phyloP scores from a whole-genome alignment of 2,797 vertebrate species.

The Tapera naevia region DNA sequence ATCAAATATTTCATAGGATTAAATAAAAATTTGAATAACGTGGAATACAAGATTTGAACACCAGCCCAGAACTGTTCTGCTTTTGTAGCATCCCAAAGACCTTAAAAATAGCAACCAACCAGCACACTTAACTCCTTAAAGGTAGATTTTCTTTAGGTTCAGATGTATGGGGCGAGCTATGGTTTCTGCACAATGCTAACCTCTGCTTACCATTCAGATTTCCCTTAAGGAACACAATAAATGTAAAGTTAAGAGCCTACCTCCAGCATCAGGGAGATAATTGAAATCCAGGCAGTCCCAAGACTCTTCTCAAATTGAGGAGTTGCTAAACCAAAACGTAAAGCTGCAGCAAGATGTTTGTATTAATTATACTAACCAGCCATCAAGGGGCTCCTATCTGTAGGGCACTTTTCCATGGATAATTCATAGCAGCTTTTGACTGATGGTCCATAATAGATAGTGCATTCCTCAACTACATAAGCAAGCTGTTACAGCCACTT shows the following conservation, averaged over 20 bases:
- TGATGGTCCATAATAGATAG: background rate
- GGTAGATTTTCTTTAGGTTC: background rate
- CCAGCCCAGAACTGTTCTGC: background rate
- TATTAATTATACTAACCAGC: conserved; percentile 63
- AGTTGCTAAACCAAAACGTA: conserved; percentile 51
- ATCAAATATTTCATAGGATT: background rate
- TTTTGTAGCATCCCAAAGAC: background rate
- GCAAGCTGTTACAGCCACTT: conserved; percentile 3
- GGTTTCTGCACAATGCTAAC: background rate
- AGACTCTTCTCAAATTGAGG: conserved; percentile 49
- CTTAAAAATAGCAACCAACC: background rate
- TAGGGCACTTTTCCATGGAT: conserved; percentile 38
- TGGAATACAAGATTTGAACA: background rate
- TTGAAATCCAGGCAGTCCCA: conserved; percentile 61
- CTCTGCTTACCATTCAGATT: background rate
- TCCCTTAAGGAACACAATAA: conserved; percentile 44
- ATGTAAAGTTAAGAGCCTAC: conserved; percentile 41
- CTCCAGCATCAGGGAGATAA: conserved; percentile 49
- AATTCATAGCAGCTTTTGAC: conserved; percentile 54
- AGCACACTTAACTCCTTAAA: background rate
- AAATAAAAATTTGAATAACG: accelerated
- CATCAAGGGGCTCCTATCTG: conserved; percentile 43
- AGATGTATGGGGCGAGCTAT: background rate
- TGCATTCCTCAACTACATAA: background rate
- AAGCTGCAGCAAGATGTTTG: conserved; percentile 24